Evolutionary conservation across 2,797 vertebrate species (phyloP).

Genomic region (Esox masquinongy): DNA sequence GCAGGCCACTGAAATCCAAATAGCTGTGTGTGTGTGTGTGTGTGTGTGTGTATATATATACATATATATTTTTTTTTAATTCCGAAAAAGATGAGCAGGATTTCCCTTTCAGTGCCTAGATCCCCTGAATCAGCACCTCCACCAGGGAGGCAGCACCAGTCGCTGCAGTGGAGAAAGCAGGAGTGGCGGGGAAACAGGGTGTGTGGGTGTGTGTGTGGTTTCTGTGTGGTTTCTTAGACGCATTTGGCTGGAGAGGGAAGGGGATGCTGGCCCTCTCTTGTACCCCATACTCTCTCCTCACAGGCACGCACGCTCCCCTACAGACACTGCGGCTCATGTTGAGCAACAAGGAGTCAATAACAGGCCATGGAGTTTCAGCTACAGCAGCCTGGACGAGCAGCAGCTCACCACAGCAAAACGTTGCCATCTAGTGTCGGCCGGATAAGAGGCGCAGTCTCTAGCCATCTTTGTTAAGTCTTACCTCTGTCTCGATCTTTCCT

Average conservation of each 20-base stretch:
- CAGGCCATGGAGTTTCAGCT: conserved; percentile 33
- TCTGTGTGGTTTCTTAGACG: conserved; percentile 15
- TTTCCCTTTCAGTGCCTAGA: conserved; percentile 48
- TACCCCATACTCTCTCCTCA: conserved; percentile 28
- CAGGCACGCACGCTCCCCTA: conserved; percentile 40
- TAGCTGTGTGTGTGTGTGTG: too few species aligned
- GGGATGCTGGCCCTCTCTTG: conserved; percentile 15
- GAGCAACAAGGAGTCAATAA: conserved; percentile 65
- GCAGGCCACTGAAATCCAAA: conserved; percentile 54
- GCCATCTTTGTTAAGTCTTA: too few species aligned
- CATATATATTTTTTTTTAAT: conserved; percentile 52
- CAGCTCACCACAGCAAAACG: conserved; percentile 37
- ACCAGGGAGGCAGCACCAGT: conserved; percentile 33
- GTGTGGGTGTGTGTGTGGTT: background rate
- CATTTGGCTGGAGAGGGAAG: conserved; percentile 19
- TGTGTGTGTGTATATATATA: too few species aligned
- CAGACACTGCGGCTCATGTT: conserved; percentile 55
- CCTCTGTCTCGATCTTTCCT: background rate
- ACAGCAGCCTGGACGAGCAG: background rate
- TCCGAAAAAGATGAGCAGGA: conserved; percentile 69
- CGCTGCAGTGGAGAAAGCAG: background rate
- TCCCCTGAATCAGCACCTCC: conserved; percentile 63
- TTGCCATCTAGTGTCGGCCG: conserved; percentile 58
- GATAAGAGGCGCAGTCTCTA: background rate
- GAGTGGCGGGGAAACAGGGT: conserved; percentile 13